Conservation (phyloP, 2,797 vertebrate species). For the Peromyscus attwateri region DNA sequence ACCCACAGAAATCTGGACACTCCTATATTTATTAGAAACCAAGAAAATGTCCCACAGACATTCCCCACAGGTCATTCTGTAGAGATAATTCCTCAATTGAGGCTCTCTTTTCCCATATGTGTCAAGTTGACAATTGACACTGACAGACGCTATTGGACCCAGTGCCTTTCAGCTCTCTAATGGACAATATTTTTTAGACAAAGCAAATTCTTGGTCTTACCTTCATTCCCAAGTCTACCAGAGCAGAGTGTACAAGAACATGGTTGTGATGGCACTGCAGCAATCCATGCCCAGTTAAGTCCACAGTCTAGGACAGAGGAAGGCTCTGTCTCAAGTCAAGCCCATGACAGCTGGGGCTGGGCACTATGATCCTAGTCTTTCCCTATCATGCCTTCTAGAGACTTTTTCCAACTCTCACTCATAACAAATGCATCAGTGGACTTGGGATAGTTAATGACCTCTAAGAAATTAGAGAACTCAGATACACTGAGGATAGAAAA, state of each 20-base stretch:
- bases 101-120: neutral
- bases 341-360: neutral
- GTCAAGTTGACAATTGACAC: neutral
- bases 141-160: neutral
- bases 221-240: neutral
- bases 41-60: neutral
- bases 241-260: neutral
- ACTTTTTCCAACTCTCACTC: neutral
- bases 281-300: neutral
- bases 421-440: neutral
- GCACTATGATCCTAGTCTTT: neutral
- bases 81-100: neutral
- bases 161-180: slow-evolving; percentile 5
- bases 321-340: neutral
- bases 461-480: neutral
- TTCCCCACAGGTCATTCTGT: neutral
- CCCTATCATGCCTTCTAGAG: neutral
- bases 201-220: neutral
- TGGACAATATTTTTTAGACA: neutral
- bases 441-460: neutral
- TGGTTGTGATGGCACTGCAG: neutral
- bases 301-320: neutral
- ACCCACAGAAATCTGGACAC: neutral
- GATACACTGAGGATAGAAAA: slow-evolving; percentile 1
- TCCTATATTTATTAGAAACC: neutral